These are phyloP conservation scores for Anhinga rufa DNA, from an alignment of 2,113 vertebrate genomes.

Conservation along the genomic window DNA sequence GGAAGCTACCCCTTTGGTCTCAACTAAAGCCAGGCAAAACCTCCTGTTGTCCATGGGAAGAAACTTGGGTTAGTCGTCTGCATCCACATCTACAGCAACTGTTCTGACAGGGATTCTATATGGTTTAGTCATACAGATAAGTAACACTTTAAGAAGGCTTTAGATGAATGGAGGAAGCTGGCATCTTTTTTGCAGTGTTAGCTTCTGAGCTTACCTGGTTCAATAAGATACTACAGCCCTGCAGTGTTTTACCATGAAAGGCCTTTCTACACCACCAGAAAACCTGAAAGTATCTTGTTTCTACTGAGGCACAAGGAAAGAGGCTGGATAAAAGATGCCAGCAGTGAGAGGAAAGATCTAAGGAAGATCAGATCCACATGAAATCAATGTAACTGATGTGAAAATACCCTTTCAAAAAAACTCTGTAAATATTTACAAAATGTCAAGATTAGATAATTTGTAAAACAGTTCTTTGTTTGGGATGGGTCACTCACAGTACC, in stretches of 20 bases:
- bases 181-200: not conserved
- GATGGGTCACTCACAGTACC: not conserved
- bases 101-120: not conserved
- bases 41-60: not conserved
- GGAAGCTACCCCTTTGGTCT: not conserved
- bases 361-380: not conserved
- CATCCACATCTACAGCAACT: not conserved
- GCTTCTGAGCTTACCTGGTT: not conserved
- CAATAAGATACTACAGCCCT: not conserved
- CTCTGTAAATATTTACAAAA: not conserved
- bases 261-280: not conserved
- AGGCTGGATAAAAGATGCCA: not conserved
- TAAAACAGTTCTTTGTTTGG: not conserved
- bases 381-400: not conserved
- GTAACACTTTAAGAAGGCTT: not conserved
- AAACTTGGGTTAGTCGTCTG: not conserved
- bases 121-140: not conserved
- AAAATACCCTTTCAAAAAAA: not conserved
- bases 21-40: not conserved
- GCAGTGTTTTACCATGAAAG: not conserved
- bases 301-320: not conserved
- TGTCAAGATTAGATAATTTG: not conserved
- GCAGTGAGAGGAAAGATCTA: not conserved
- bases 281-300: not conserved
- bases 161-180: not conserved